Percentiles rank a stretch among this genome's conserved stretches.
Evolutionary conservation across 2,797 vertebrate species (phyloP).

Genomic region (Argya squamiceps): DNA sequence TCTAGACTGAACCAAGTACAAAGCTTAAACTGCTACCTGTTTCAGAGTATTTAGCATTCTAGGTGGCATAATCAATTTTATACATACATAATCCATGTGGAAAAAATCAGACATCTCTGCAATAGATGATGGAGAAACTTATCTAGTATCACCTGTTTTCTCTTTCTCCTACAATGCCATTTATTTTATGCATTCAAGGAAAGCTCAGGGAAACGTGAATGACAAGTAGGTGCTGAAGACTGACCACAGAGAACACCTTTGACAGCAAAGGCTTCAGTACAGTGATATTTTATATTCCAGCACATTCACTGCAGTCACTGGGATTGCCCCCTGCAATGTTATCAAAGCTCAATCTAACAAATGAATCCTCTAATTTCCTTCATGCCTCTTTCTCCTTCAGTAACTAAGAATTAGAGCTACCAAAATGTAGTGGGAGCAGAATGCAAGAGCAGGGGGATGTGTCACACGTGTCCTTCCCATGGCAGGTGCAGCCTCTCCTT

Average conservation of each 20-base stretch:
- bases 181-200: background rate
- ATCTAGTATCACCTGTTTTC: background rate
- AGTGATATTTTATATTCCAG: background rate
- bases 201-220: background rate
- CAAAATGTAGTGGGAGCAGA: background rate
- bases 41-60: background rate
- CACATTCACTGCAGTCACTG: background rate
- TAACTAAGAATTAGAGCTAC: background rate
- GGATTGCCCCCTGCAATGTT: background rate
- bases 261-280: background rate
- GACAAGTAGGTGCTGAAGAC: background rate
- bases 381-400: background rate
- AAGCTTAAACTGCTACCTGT: background rate
- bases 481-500: background rate
- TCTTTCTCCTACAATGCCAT: background rate
- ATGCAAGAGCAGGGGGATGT: background rate
- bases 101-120: background rate
- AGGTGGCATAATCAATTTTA: too few species aligned
- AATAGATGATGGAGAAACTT: background rate
- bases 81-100: background rate
- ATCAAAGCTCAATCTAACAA: background rate
- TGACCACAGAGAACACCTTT: background rate
- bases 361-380: background rate
- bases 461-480: background rate
- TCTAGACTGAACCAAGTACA: background rate